Evolutionary conservation across 2,888 invertebrate species (phyloP), one percentile per base, ranked within the genome.

Genomic region (Melitaea athalia): DNA sequence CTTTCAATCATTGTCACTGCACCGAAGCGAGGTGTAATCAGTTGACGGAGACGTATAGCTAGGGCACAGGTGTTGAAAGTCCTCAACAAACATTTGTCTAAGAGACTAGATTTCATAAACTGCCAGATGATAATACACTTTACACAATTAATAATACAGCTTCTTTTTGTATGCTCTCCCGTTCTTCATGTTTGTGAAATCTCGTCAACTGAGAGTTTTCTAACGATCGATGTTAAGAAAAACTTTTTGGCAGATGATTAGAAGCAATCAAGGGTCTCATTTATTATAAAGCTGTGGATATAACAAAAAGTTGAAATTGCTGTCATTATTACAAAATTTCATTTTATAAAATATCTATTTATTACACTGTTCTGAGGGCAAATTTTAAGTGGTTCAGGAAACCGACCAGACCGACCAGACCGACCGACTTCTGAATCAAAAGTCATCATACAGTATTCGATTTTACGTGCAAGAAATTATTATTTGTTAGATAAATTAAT

Each of bases 21-120:
- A 68, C 63, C 57, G 61, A 65, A 71, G 66, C 67, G 63, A 66
- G 66, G 72, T 71, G 71, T 73, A 75, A 74, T 74, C 76, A 73
- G 67, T 67, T 64, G 76, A 78, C 76, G 75, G 69, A 76, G 77
- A 79, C 72, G 71, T 75, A 78, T 77, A 70, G 71, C 72, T 55
- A 15, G 70, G 67, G 72, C 73, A 70, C 79, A 79, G 78, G 78
- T 79, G 79, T 73, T 72, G 73, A 74, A 75, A 78, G 74, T 77
- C 72, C 74, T 74, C 69, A 76, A 76, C 76, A 74, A 75, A 76
- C 73, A 78, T 76, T 74, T 76, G 74, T 77, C 76, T 73, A 67
- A 73, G 72, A 74, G 71, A 74, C 74, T 75, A 45, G 61, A 73
- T 73, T 64, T 65, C 31, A 55, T 24, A 15, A 43, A 42, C 33